phyloP scores from a whole-genome alignment of 1,140 invertebrate genomes.

The Aphis craccivora region DNA sequence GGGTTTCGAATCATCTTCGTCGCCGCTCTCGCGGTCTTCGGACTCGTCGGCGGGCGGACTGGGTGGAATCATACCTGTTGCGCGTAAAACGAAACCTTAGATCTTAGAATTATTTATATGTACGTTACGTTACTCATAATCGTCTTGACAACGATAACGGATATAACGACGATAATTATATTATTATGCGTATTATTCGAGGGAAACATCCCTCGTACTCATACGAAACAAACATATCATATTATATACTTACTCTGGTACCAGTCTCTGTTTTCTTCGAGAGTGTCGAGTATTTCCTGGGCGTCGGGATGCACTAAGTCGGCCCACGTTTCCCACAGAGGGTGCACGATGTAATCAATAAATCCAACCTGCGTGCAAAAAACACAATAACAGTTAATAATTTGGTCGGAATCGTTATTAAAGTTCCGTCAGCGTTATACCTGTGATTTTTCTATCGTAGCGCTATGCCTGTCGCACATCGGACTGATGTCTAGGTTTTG shows the following conservation, averaged over 20 bases:
- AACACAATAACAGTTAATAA: not conserved
- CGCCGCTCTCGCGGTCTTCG: constrained; percentile 59
- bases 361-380: constrained; percentile 84
- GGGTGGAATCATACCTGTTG: constrained; percentile 69
- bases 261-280: constrained; percentile 98
- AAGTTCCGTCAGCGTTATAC: constrained; percentile 65
- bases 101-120: not conserved
- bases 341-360: constrained; percentile 99
- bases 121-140: no score
- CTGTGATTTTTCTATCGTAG: constrained; percentile 97
- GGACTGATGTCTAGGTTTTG: constrained; percentile 94
- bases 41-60: constrained; percentile 65
- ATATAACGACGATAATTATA: no score
- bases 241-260: constrained; percentile 76
- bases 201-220: no score
- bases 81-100: not conserved
- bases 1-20: constrained; percentile 54
- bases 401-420: not conserved
- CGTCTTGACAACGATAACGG: no score
- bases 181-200: no score
- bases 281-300: constrained; percentile 94
- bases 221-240: not conserved
- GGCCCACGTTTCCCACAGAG: constrained; percentile 99
- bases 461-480: constrained; percentile 95
- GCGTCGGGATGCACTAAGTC: constrained; percentile 98